These are phyloP conservation scores for Columba guinea DNA, from an alignment of 2,797 vertebrate genomes.

Conservation along the genomic window DNA sequence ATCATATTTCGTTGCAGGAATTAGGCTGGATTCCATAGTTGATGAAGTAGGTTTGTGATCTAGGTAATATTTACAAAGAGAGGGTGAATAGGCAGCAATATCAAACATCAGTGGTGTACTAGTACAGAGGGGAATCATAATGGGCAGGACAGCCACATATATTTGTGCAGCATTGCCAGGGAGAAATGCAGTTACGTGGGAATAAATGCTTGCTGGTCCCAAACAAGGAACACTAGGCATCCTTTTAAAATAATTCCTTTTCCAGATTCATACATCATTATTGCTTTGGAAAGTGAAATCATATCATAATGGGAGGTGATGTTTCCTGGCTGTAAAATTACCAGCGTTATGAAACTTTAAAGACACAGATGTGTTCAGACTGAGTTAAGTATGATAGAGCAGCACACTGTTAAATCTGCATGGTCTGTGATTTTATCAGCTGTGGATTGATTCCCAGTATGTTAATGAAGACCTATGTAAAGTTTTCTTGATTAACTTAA, in stretches of 20 bases:
- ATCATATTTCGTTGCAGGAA: background rate
- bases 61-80: background rate
- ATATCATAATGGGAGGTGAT: background rate
- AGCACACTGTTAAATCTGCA: constrained; percentile 50
- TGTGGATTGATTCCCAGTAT: constrained; percentile 63
- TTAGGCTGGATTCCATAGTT: background rate
- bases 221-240: background rate
- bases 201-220: background rate
- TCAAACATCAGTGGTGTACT: background rate
- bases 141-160: accelerated
- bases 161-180: background rate
- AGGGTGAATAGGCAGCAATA: background rate
- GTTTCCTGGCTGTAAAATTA: constrained; percentile 9
- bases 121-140: accelerated
- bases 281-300: background rate
- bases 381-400: constrained; percentile 47
- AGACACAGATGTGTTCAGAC: constrained; percentile 48
- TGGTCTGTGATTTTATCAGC: constrained; percentile 68
- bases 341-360: background rate
- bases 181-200: background rate
- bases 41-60: background rate
- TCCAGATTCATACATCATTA: background rate
- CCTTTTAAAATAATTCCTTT: background rate
- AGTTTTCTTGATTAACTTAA: constrained; percentile 74
- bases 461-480: constrained; percentile 73